Evolutionary conservation across 2,797 vertebrate species (phyloP), one percentile per base, ranked within the genome.

Genomic region (Tiaroga cobitis): DNA sequence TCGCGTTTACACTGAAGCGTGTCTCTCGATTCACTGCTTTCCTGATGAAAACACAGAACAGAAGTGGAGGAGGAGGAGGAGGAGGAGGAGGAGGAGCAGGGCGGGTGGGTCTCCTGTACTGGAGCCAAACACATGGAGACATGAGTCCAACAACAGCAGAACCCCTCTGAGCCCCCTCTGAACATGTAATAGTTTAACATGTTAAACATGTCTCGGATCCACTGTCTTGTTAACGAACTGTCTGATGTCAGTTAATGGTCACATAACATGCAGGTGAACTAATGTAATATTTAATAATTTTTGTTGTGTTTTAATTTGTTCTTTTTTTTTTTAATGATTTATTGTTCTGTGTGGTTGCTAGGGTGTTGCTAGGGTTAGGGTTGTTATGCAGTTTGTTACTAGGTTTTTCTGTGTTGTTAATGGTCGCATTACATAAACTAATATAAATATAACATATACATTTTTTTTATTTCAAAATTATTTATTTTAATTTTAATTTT

Each of bases 21-120:
- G 59, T 73, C 78, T n/a, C 85, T 90, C 13, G 21, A 77, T 34
- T 43, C 83, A 56, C 78, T 72, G 87, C 90, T 91, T 93, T 95
- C 88, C 92, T 88, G 90, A 92, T 91, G 91, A 94, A 94, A 94
- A 94, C 92, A 92, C 92, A 59, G 92, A 89, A 91, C 89, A 93
- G 91, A 93, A 92, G 88, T 85, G 89, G 90, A 88, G 91, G 87
- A 90, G 73, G 70, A 5, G 56, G 61, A 77, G 56, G 61, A 77
- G n/a, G 29, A 37, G 34, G 34, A 37, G 91, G 24, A 77, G 73
- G 70, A 6, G 56, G 61, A 77, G n/a, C 32, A 10, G 91, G 85
- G 82, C 76, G 81, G 92, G 91, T 92, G 92, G 90, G 89, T 90
- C 91, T 92, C 79, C 79, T 87, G 84, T 81, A 86, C 87, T 76